phyloP scores from a whole-genome alignment of 2,113 vertebrate species.

The Dicerorhinus sumatrensis region DNA sequence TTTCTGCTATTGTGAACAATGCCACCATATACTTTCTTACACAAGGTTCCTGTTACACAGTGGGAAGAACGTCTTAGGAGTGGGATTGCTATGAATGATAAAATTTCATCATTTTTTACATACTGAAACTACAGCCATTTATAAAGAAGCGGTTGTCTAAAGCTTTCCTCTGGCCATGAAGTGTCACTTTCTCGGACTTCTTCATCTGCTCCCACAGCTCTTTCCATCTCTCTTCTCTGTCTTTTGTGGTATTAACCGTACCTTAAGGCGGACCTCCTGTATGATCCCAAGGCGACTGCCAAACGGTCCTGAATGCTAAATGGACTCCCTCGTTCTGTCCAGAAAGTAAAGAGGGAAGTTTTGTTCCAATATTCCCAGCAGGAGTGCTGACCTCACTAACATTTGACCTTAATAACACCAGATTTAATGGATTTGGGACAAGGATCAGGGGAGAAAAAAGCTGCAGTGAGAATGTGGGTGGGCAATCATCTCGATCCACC shows the following conservation, averaged over 20 bases:
- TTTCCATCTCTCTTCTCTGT: not conserved
- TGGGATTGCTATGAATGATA: not conserved
- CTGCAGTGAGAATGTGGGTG: fast-evolving
- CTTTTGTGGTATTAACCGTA: no score
- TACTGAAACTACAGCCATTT: not conserved
- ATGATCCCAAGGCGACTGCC: not conserved
- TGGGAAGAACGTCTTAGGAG: not conserved
- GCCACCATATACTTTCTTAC: not conserved
- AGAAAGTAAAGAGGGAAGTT: not conserved
- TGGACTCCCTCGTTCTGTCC: not conserved
- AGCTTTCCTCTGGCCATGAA: not conserved
- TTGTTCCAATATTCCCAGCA: not conserved
- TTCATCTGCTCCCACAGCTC: not conserved
- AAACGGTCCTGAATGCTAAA: not conserved
- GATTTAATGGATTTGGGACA: no score
- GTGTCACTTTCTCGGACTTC: no score
- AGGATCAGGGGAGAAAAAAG: not conserved
- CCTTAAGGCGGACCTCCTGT: not conserved
- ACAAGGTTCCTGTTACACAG: not conserved
- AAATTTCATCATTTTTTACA: not conserved
- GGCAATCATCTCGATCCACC: not conserved
- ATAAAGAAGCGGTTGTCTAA: not conserved
- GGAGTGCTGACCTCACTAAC: no score
- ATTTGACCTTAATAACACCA: not conserved
- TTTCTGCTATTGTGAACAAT: no score